These are phyloP conservation scores for Lasius fuliginosus DNA, from an alignment of 2,888 invertebrate species.

Conservation along the genomic window DNA sequence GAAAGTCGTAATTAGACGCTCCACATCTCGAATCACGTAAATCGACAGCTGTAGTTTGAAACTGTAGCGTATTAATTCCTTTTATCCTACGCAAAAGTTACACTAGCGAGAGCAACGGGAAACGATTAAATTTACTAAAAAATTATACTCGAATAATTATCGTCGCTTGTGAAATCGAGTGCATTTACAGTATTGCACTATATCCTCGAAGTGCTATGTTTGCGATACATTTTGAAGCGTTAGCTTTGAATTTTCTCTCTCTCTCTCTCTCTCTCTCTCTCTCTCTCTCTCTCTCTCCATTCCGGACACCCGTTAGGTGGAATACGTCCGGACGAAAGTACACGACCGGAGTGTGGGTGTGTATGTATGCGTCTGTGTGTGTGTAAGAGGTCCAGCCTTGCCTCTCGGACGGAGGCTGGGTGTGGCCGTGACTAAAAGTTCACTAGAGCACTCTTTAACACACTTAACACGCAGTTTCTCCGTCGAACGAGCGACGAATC, in stretches of 20 bases:
- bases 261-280: conserved; percentile 4
- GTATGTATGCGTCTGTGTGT: conserved; percentile 82
- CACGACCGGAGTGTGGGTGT: conserved; percentile 79
- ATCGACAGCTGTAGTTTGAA: background rate
- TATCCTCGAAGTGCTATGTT: background rate
- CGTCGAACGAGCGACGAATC: conserved; percentile 58
- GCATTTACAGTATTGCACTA: too few relatives aligned
- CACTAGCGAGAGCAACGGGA: too few relatives aligned
- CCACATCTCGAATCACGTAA: background rate
- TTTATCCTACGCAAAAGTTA: background rate
- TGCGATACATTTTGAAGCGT: background rate
- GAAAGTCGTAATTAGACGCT: background rate
- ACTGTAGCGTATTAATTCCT: background rate
- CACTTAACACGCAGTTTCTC: conserved; percentile 75
- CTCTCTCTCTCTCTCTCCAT: background rate
- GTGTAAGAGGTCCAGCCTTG: conserved; percentile 83
- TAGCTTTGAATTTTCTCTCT: background rate
- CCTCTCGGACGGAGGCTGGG: conserved; percentile 83
- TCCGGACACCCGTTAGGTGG: conserved; percentile 73
- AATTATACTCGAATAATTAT: background rate
- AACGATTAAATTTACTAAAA: background rate
- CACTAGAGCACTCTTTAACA: conserved; percentile 84
- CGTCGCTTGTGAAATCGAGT: background rate
- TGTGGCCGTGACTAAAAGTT: conserved; percentile 86
- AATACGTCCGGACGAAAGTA: conserved; percentile 75